Percentiles rank a stretch among this genome's conserved stretches.
These are phyloP conservation scores for Taphrorychus bicolor DNA, from an alignment of 2,888 invertebrate species.

Conservation along the genomic window DNA sequence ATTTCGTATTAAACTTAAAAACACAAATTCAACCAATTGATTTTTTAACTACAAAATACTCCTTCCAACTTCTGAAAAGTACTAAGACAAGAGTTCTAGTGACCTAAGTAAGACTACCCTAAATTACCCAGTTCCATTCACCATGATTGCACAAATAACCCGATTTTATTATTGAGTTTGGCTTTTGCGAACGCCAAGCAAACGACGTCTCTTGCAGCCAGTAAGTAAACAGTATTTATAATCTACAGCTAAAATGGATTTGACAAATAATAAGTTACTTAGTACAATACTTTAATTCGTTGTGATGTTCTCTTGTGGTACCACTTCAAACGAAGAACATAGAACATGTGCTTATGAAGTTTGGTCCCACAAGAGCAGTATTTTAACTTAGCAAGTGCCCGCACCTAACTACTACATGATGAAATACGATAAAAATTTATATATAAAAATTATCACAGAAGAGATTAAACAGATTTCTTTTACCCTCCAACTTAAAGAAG, in stretches of 20 bases:
- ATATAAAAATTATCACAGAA: slow-evolving; percentile 51
- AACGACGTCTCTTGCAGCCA: not conserved
- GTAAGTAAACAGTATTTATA: not conserved
- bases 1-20: too few relatives aligned
- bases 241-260: slow-evolving; percentile 4
- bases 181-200: not conserved
- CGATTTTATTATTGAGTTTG: slow-evolving; percentile 61
- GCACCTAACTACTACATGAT: not conserved
- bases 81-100: not conserved
- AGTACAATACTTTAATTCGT: not conserved
- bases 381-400: slow-evolving; percentile 13
- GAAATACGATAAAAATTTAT: slow-evolving; percentile 3
- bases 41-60: too few relatives aligned
- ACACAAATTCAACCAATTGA: too few relatives aligned
- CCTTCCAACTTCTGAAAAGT: not conserved
- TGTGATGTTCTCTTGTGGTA: not conserved
- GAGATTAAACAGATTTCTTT: slow-evolving; percentile 47
- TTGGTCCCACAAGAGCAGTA: not conserved
- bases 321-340: too few relatives aligned
- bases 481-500: slow-evolving; percentile 44
- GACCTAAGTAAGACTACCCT: slow-evolving; percentile 42
- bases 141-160: slow-evolving; percentile 86
- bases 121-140: slow-evolving; percentile 56
- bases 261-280: not conserved
- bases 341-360: too few relatives aligned